Evolutionary conservation across 2,113 vertebrate species (phyloP).

Genomic region (Macroglossus sobrinus): DNA sequence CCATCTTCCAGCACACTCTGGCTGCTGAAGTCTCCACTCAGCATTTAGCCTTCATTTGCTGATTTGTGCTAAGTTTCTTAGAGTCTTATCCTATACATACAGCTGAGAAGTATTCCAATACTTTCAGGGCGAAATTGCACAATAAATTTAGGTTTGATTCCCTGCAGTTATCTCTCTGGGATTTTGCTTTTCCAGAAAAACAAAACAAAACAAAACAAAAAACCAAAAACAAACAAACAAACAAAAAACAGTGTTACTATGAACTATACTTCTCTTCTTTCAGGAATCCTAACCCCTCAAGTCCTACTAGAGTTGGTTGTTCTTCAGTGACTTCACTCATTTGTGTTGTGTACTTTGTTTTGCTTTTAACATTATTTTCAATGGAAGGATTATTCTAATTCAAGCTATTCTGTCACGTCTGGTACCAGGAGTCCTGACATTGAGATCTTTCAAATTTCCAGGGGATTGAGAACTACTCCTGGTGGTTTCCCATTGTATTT

Average conservation of each 20-base stretch:
- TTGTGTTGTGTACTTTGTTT: neutral
- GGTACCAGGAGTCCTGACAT: neutral
- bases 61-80: neutral
- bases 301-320: neutral
- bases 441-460: neutral
- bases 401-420: neutral
- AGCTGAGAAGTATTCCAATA: neutral
- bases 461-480: neutral
- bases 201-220: too few relatives aligned
- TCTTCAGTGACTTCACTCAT: neutral
- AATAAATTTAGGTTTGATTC: conserved; percentile 7
- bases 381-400: conserved; percentile 10
- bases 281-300: neutral
- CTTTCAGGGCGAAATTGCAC: neutral
- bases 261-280: neutral
- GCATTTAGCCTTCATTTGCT: neutral
- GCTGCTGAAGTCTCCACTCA: neutral
- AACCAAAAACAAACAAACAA: too few relatives aligned
- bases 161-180: neutral
- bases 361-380: conserved; percentile 30
- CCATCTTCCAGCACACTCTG: neutral
- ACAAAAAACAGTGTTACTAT: neutral
- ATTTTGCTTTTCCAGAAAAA: conserved; percentile 3
- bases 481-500: neutral
- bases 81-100: neutral